phyloP scores from a whole-genome alignment of 2,113 vertebrate genomes.

The Larimichthys crocea region DNA sequence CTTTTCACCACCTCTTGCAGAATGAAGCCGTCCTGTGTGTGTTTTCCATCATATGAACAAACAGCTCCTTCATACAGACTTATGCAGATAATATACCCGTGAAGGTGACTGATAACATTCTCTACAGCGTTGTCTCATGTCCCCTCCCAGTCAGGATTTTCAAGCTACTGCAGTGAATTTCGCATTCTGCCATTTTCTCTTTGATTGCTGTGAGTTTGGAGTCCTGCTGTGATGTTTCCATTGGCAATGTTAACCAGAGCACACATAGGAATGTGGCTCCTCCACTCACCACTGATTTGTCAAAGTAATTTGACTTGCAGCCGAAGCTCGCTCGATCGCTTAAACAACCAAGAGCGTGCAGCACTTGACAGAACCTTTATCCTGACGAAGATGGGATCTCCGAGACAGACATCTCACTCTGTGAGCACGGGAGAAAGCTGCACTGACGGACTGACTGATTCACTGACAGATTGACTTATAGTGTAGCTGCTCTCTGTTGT shows the following conservation, averaged over 20 bases:
- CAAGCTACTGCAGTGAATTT: constrained; percentile 26
- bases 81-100: not conserved
- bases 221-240: constrained; percentile 47
- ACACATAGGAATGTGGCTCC: constrained; percentile 26
- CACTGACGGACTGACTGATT: constrained; percentile 27
- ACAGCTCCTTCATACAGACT: constrained; percentile 1
- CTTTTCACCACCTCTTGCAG: too few species aligned
- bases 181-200: constrained; percentile 26
- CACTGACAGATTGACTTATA: constrained; percentile 48
- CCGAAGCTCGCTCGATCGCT: constrained; percentile 29
- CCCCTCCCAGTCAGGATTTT: constrained; percentile 14
- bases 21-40: not conserved
- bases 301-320: constrained; percentile 49
- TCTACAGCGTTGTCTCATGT: constrained; percentile 18
- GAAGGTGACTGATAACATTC: constrained; percentile 43
- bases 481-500: constrained; percentile 28
- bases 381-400: constrained; percentile 36
- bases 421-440: constrained; percentile 19
- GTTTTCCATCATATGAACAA: constrained; percentile 13
- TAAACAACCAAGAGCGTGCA: constrained; percentile 6
- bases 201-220: constrained; percentile 30
- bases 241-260: constrained; percentile 44
- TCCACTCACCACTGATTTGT: constrained; percentile 45
- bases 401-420: constrained; percentile 48
- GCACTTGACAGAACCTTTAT: constrained; percentile 34